Conservation (phyloP, 2,797 vertebrate species). For the Helicolenus hilgendorfi region DNA sequence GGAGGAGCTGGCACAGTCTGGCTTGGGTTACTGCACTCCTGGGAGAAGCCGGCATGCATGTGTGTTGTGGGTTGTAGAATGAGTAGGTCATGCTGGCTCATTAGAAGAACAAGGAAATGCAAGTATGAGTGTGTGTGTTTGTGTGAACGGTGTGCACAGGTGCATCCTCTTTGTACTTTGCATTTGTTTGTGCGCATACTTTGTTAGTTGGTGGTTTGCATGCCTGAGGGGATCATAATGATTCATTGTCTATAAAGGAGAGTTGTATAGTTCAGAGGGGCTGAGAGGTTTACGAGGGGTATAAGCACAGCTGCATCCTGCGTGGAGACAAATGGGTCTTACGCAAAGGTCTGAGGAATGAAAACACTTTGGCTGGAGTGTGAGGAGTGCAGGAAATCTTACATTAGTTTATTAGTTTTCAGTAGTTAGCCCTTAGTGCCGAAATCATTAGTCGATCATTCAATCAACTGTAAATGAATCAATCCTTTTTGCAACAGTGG, state of each 20-base stretch:
- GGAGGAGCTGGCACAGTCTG: slow-evolving; percentile 65
- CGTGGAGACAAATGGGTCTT: slow-evolving; percentile 42
- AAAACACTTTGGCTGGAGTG: slow-evolving; percentile 27
- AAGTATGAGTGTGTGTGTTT: background rate
- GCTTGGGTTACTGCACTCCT: slow-evolving; percentile 65
- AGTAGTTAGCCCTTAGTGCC: background rate
- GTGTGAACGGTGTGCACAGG: slow-evolving; percentile 29
- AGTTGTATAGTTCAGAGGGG: slow-evolving; percentile 42
- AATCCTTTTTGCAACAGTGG: background rate
- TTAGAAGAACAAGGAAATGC: slow-evolving; percentile 59
- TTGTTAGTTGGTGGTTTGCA: slow-evolving; percentile 16
- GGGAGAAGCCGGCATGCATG: slow-evolving; percentile 42
- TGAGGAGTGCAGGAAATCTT: slow-evolving; percentile 29
- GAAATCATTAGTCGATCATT: background rate
- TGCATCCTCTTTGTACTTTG: slow-evolving; percentile 65
- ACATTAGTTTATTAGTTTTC: background rate
- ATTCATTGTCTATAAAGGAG: slow-evolving; percentile 70
- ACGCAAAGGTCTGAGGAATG: slow-evolving; percentile 40
- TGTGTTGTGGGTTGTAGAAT: slow-evolving; percentile 36
- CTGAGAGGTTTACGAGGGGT: slow-evolving; percentile 66
- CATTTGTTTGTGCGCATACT: slow-evolving; percentile 53
- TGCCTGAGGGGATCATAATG: slow-evolving; percentile 40
- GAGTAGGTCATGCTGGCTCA: slow-evolving; percentile 51
- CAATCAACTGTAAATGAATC: background rate
- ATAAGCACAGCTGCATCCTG: slow-evolving; percentile 81